Base-by-base conservation (phyloP, 1,140 invertebrate species). In the Zaprionus vittiger region DNA sequence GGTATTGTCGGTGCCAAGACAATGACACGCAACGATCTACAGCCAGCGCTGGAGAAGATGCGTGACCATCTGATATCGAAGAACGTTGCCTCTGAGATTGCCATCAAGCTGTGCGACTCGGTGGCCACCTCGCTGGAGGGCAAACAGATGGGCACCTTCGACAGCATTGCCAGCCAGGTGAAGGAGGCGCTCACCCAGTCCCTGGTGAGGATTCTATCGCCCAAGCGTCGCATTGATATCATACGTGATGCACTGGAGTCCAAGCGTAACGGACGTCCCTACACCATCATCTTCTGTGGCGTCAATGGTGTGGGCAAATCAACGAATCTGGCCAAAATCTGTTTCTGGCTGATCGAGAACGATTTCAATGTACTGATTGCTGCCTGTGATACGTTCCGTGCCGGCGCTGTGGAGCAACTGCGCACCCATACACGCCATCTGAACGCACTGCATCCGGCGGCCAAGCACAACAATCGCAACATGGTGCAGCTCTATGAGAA, bases 291-390 rank as follows among this genome's bases (percentile, higher is more conserved):
- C 0, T 99, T 99, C 92, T 99, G 99, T 94, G 99, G 99, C 56
- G 99, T 99, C 0, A 99, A 99, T 93, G 99, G 99, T 49, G 99
- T 99, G 3, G 99, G 99, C 56, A 99, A 99, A 92, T 99, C 98
- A 0, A 99, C 99, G 2, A 99, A 99, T 94, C 94, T 99, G 41
- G 99, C 99, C 2, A 99, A 99, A 95, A 99, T 99, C 66, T 98
- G 98, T 91, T 99, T 99, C 93, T 99, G 99, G 99, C 94, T 99
- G 59, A 98, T 99, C 79, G 99, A 99, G 94, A 99, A 99, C 93
- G 97, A 98, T 83, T 96, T 99, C 83, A 95, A 97, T 49, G 99
- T 99, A 15, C 93, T 99, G 80, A 99, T 99, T 73, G 99, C 99
- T 15, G 99, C 99, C 41, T 99, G 99, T 93, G 99, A 99, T 94